These are phyloP conservation scores for Plutomurus gul DNA, from an alignment of 1,140 invertebrate species.

Conservation along the genomic window DNA sequence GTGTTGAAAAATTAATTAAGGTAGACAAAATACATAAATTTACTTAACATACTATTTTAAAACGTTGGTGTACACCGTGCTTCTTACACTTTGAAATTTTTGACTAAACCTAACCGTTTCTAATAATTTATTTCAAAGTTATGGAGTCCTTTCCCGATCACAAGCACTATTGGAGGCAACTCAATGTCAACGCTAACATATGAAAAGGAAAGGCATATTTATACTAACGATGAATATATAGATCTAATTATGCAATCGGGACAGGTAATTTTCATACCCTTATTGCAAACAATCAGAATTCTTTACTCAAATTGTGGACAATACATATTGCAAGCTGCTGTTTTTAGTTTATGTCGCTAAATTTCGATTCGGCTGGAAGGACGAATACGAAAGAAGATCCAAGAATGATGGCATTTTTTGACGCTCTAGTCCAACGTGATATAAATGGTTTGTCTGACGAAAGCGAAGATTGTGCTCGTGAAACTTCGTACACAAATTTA, in stretches of 20 bases:
- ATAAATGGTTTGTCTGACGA: conserved; percentile 71
- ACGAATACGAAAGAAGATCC: conserved; percentile 87
- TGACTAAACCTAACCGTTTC: too few relatives aligned
- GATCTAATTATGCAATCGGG: conserved; percentile 77
- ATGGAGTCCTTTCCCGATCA: conserved; percentile 75
- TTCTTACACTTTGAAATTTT: too few relatives aligned
- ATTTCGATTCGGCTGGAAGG: conserved; percentile 71
- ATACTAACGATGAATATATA: conserved; percentile 84
- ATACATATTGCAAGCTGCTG: too few relatives aligned
- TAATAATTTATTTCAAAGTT: conserved; percentile 67
- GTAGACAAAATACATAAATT: not conserved
- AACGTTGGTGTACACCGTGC: too few relatives aligned
- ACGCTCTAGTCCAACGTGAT: conserved; percentile 87
- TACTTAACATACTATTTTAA: too few relatives aligned
- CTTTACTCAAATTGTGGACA: not conserved
- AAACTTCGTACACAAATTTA: not conserved
- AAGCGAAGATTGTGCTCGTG: conserved; percentile 35
- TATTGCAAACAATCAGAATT: too few relatives aligned
- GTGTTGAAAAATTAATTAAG: conserved; percentile 94
- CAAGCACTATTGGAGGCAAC: conserved; percentile 64
- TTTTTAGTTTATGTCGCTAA: conserved; percentile 69
- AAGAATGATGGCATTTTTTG: conserved; percentile 95
- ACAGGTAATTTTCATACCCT: too few relatives aligned
- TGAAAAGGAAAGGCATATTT: conserved; percentile 75
- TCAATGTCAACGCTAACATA: conserved; percentile 51